phyloP scores from a whole-genome alignment of 2,797 vertebrate species.

The Ctenopoma kingsleyae region DNA sequence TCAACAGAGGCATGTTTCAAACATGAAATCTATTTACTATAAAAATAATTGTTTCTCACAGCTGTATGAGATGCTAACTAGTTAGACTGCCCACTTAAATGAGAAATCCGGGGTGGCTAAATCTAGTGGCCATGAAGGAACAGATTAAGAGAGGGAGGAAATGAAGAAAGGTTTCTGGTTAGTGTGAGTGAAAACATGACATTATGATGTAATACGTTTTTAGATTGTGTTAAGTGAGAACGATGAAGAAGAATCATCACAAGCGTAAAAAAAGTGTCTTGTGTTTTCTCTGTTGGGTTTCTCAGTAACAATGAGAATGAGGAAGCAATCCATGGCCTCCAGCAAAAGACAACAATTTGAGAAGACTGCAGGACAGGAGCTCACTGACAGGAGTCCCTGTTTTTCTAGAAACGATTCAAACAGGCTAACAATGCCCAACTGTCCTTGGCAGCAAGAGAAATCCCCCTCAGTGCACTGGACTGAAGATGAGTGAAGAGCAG shows the following conservation, averaged over 20 bases:
- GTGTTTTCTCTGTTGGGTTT: slow-evolving; percentile 27
- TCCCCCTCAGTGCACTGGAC: slow-evolving; percentile 37
- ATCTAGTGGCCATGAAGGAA: not conserved
- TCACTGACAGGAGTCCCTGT: slow-evolving; percentile 25
- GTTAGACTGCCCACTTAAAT: not conserved
- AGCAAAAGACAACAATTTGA: slow-evolving; percentile 53
- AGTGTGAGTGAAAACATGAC: slow-evolving; percentile 9
- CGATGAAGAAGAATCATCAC: slow-evolving; percentile 24
- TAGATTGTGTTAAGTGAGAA: slow-evolving; percentile 1
- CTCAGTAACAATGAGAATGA: slow-evolving; percentile 1
- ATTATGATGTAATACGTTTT: not conserved
- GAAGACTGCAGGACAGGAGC: slow-evolving; percentile 50
- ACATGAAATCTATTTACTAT: not conserved
- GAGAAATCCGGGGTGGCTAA: slow-evolving; percentile 4
- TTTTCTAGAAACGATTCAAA: slow-evolving; percentile 51
- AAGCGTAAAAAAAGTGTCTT: slow-evolving; percentile 19
- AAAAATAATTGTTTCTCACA: not conserved
- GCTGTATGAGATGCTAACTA: slow-evolving; percentile 10
- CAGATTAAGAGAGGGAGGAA: slow-evolving; percentile 21
- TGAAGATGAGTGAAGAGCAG: slow-evolving; percentile 61
- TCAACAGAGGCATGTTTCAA: not conserved
- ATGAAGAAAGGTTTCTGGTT: slow-evolving; percentile 5
- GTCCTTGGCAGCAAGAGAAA: slow-evolving; percentile 67
- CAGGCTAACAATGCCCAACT: slow-evolving; percentile 61
- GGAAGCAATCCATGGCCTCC: slow-evolving; percentile 25